phyloP scores from a whole-genome alignment of 2,888 invertebrate species.

The Salticus scenicus region DNA sequence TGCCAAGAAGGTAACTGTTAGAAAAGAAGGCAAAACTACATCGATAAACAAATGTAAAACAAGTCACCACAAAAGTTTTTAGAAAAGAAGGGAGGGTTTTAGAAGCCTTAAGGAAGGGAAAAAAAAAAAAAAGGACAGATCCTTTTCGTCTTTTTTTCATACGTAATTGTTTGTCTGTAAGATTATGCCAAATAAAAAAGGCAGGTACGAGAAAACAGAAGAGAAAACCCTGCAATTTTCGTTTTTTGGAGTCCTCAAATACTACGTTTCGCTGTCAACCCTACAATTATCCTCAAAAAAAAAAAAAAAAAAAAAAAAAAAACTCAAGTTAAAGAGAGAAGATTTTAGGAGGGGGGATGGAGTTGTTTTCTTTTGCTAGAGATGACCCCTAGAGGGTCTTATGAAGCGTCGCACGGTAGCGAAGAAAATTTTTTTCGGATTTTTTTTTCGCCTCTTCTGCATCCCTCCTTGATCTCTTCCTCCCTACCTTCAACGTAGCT shows the following conservation, averaged over 20 bases:
- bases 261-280: constrained; percentile 50
- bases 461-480: constrained; percentile 9
- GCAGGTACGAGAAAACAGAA: neutral
- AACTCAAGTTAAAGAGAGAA: neutral
- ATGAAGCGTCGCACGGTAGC: constrained; percentile 64
- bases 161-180: neutral
- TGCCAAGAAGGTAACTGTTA: too few relatives aligned
- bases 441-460: constrained; percentile 14
- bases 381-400: constrained; percentile 9
- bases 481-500: neutral
- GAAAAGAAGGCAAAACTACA: too few relatives aligned
- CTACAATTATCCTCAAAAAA: constrained; percentile 62
- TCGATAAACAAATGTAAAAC: too few relatives aligned
- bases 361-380: neutral
- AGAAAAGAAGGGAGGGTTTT: too few relatives aligned
- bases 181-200: neutral
- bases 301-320: constrained; percentile 8
- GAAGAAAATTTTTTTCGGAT: neutral
- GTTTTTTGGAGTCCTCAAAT: constrained; percentile 15
- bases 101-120: too few relatives aligned
- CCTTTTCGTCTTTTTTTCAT: neutral
- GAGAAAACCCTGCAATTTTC: neutral
- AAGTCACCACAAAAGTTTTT: too few relatives aligned
- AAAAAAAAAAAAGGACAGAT: too few relatives aligned
- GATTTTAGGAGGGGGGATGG: neutral